Base-by-base conservation (phyloP, 2,113 vertebrate species). In the Panthera tigris region DNA sequence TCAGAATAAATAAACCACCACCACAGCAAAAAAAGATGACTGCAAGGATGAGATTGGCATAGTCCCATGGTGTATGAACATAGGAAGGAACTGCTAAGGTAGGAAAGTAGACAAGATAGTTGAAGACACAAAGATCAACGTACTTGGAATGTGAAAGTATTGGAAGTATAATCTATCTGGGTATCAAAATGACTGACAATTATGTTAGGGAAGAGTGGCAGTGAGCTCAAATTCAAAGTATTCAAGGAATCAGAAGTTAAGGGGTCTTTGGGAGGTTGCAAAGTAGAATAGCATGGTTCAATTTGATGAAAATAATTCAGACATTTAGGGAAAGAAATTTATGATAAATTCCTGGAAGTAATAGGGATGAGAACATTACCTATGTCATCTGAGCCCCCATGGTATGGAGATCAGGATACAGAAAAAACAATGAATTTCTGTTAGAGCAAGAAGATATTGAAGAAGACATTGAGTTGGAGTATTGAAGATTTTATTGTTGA, bases 271-370 rank as follows among this genome's bases (percentile, higher is more conserved):
- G 10, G 61, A 31, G 14, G 31, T 66, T 61, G 5, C 27, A 39
- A 61, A 55, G 7, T 55, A 3, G 25, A 65, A 82, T 11, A 69
- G 5, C 0, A 2, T 89, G 8, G 19, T 27, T 96, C 84, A 45
- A 76, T 93, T 21, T 80, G 23, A 87, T 83, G 9, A 89, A 79
- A 84, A 33, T 45, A 3, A 4, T 93, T 86, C 9, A 96, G 5
- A 48, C 45, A 65, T 68, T 95, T 65, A 65, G 36, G 31, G 19
- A 87, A 87, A 29, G 19, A 69, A 55, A 55, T 55, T 55, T 55
- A 63, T 84, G 25, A 15, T 4, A 12, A 90, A 6, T 0, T 1
- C 79, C 45, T 87, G 14, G 4, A 82, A 94, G n/a, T 90, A 1
- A 90, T 11, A 48, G 31, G 31, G 55, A 85, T 0, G 87, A 83